These are phyloP conservation scores for Hetaerina americana DNA, from an alignment of 1,140 invertebrate species.

Conservation along the genomic window DNA sequence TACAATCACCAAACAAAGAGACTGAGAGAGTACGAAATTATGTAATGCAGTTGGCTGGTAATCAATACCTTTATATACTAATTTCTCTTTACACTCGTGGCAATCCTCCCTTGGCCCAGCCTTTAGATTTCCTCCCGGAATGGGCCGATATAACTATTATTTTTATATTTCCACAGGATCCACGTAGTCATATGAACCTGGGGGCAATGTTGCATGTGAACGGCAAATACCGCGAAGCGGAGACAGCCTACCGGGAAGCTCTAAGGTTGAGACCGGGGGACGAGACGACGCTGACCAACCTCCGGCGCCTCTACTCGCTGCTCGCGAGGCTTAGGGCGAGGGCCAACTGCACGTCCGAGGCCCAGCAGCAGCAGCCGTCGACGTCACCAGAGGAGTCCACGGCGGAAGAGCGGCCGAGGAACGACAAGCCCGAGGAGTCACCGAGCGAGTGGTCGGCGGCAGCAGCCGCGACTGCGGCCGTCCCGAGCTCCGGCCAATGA, in stretches of 20 bases:
- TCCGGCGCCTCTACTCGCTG: conserved; percentile 58
- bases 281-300: conserved; percentile 71
- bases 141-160: too few relatives aligned
- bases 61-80: too few relatives aligned
- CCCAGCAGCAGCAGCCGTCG: not conserved
- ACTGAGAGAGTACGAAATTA: too few relatives aligned
- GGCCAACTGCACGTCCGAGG: not conserved
- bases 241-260: conserved; percentile 66
- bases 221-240: conserved; percentile 75
- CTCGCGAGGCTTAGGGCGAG: conserved; percentile 31
- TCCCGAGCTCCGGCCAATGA: not conserved
- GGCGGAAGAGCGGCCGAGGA: not conserved
- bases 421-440: not conserved
- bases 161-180: conserved; percentile 67
- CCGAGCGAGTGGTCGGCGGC: not conserved
- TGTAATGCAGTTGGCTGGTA: too few relatives aligned
- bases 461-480: not conserved
- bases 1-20: too few relatives aligned
- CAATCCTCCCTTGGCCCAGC: too few relatives aligned
- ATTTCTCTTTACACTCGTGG: too few relatives aligned
- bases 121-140: too few relatives aligned
- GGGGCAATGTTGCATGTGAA: conserved; percentile 88
- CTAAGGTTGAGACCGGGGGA: conserved; percentile 72
- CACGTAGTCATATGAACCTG: conserved; percentile 80
- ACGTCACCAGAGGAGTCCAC: not conserved